phyloP scores from a whole-genome alignment of 53 echinoderm and acorn worm genomes.

The Henricia sp. region DNA sequence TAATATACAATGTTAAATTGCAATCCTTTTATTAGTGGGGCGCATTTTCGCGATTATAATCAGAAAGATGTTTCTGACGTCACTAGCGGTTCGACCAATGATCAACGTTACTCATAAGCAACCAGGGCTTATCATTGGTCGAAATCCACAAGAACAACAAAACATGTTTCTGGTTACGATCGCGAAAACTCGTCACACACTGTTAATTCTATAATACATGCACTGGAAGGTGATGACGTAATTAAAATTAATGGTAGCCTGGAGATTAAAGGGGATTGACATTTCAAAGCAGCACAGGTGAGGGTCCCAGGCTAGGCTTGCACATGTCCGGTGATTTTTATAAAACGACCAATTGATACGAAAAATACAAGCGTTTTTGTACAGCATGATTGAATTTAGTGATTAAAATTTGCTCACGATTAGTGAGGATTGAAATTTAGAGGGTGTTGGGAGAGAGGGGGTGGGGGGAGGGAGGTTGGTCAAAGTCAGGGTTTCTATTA shows the following conservation, averaged over 20 bases:
- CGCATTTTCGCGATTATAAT: not conserved
- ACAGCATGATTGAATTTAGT: constrained; percentile 5
- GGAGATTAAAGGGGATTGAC: not conserved
- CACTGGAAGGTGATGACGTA: constrained; percentile 24
- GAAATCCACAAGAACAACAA: not conserved
- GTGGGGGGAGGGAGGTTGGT: too few species aligned
- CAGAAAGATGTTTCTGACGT: too few species aligned
- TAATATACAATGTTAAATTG: constrained; percentile 31
- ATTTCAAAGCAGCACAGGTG: not conserved
- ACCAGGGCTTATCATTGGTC: too few species aligned
- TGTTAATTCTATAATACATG: constrained; percentile 44
- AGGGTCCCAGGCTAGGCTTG: not conserved
- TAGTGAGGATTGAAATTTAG: too few species aligned
- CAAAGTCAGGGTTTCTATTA: too few species aligned
- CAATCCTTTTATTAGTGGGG: not conserved
- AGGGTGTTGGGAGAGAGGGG: too few species aligned
- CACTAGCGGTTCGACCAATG: too few species aligned
- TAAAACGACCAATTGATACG: not conserved
- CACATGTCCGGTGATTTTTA: not conserved
- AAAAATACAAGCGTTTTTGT: constrained; percentile 39
- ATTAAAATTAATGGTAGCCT: constrained; percentile 6
- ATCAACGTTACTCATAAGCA: not conserved
- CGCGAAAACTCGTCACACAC: not conserved
- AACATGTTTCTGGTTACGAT: not conserved
- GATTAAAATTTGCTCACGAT: too few species aligned